Base-by-base conservation (phyloP, 2,888 invertebrate genomes). In the Nemurella pictetii region DNA sequence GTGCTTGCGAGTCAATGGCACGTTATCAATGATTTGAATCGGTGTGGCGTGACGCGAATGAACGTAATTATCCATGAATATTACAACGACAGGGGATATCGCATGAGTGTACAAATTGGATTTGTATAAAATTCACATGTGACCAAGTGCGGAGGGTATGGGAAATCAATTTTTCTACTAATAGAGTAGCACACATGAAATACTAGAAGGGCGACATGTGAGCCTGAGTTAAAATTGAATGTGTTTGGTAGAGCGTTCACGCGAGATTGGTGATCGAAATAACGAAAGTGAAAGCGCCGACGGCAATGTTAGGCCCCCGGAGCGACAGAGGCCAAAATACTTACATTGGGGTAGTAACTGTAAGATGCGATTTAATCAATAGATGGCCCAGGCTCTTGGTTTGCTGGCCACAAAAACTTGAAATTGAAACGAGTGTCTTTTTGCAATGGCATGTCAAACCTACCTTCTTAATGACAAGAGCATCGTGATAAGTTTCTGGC, bases 391-490 rank as follows among this genome's bases (percentile, higher is more conserved):
- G n/a, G n/a, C n/a, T 55, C 55, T 20, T 55, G 55, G 20, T 20
- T 20, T 3, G 55, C 55, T 2, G 55, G 15, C 55, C 20, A 55
- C 15, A 20, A 15, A 20, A 15, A 55, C 35, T 12, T 35, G 35
- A 4, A 55, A 7, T 55, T 55, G 55, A 7, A 7, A 20, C 55
- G 1, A 55, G 55, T 55, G 55, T 55, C n/a, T n/a, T n/a, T n/a
- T 36, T 7, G 9, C 55, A 9, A 36, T 7, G 7, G 55, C 25
- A 75, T 9, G 75, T 5, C 35, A 35, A 75, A 86, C 86, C 86
- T 80, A 86, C 86, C 86, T 86, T 86, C 30, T 74, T 86, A 36
- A 86, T 28, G 5, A 86, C 84, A 25, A 28, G 12, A 26, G 85
- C 72, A 25, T 86, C 85, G 2, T 86, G 85, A 75, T 85, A 86